phyloP scores from a whole-genome alignment of 2,888 invertebrate genomes.

The Masnerella sp. region DNA sequence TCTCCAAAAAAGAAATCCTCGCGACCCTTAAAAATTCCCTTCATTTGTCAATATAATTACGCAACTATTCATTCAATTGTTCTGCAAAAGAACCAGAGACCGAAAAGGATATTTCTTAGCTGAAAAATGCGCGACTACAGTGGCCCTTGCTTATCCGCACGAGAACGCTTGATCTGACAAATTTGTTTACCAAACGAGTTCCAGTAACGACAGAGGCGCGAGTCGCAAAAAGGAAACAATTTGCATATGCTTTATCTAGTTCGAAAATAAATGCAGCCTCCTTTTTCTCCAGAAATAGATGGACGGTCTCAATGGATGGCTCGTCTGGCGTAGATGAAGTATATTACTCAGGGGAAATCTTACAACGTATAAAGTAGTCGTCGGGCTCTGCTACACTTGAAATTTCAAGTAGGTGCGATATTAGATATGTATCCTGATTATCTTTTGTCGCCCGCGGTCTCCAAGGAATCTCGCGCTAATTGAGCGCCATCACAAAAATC shows the following conservation, averaged over 20 bases:
- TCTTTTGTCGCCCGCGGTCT: conserved; percentile 37
- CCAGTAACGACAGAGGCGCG: conserved; percentile 14
- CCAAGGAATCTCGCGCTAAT: conserved; percentile 28
- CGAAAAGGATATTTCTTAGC: conserved; percentile 10
- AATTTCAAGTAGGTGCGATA: conserved; percentile 63
- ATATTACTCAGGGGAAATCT: conserved; percentile 76
- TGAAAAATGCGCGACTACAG: conserved; percentile 26
- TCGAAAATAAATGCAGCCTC: conserved; percentile 38
- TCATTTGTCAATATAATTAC: no score
- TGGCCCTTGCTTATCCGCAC: conserved; percentile 2
- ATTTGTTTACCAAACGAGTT: conserved; percentile 40
- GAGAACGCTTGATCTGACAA: conserved; percentile 33
- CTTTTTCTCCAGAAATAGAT: conserved; percentile 42
- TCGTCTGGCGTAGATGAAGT: conserved; percentile 70
- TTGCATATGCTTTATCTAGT: conserved; percentile 53
- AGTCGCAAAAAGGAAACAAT: conserved; percentile 36
- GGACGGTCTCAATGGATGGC: conserved; percentile 64
- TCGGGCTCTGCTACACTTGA: conserved; percentile 55
- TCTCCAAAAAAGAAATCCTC: no score
- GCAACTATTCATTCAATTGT: no score
- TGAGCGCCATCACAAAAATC: conserved; percentile 33
- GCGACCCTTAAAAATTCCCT: no score
- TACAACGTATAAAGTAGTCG: conserved; percentile 64
- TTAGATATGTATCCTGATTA: conserved; percentile 55
- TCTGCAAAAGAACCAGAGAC: no score